Base-by-base conservation (phyloP, 1,140 invertebrate species). In the Teleogryllus occipitalis region DNA sequence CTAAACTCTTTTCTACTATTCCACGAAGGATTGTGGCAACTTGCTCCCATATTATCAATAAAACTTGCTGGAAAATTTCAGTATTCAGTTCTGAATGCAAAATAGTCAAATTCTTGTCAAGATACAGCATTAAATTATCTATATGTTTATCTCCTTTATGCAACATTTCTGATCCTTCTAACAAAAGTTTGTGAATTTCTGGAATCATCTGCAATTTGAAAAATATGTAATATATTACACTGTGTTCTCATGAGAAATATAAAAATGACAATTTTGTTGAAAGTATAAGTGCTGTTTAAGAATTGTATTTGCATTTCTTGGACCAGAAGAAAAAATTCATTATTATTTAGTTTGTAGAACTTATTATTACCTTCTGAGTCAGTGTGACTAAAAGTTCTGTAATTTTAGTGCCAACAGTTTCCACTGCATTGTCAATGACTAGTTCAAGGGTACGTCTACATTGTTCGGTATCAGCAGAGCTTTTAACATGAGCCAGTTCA, bases 381-480 rank as follows among this genome's bases (percentile, higher is more conserved):
- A 97, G 92, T 80, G 90, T 89, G 83, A 94, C 91, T 77, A 97
- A 87, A 65, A 97, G 87, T 81, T 94, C 92, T 14, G 95, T 89
- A 81, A 97, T 96, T 87, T 96, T 95, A 84, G 95, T 96, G 79
- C 89, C 90, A 49, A 97, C 92, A 47, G 94, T 96, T 83, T 97
- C 95, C 54, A 94, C 90, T 7, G 96, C 92, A 85, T 95, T 96
- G 77, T 93, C 93, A 75, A 97, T 91, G n/a, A 97, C 92, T 81
- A 92, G 90, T 81, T 94, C 89, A 2, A 97, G 87, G 8, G 95
- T 95, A 76, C 92, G 89, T 80, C 91, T 89, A 84, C 95, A 97
- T 77, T 93, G 91, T 81, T 95, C 90, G 2, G 95, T 94, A 81
- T 95, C 92, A 18, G 92, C 82, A 15, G 92, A 90, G 74, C 92